Conservation (phyloP, 1,140 invertebrate species). For the Brachionus rotundiformis region DNA sequence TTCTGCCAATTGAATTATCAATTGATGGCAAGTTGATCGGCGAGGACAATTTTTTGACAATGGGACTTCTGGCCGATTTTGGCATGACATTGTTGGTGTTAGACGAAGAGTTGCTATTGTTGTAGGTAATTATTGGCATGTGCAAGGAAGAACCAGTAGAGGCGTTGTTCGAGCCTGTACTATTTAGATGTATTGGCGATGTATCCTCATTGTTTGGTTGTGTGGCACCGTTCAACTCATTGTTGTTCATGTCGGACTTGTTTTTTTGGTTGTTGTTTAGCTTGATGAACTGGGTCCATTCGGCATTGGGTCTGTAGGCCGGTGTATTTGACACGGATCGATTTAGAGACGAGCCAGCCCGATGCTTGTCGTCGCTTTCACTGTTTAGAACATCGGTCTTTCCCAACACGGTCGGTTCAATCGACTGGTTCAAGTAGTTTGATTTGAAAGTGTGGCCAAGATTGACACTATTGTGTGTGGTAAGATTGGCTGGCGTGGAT, state of each 20-base stretch:
- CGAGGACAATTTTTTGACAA: constrained; percentile 33
- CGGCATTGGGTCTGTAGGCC: constrained; percentile 21
- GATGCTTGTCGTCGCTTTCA: constrained; percentile 9
- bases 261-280: background rate
- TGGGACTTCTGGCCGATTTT: constrained; percentile 27
- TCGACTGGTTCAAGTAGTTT: constrained; percentile 22
- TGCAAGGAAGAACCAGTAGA: constrained; percentile 42
- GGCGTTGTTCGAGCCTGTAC: constrained; percentile 15
- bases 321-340: constrained; percentile 21
- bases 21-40: constrained; percentile 50
- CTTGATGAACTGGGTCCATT: constrained; percentile 50
- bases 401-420: background rate
- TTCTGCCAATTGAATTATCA: constrained; percentile 36
- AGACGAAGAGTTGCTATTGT: constrained; percentile 37
- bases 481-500: background rate
- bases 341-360: background rate
- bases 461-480: background rate
- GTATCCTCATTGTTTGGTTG: background rate
- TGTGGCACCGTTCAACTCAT: constrained; percentile 27
- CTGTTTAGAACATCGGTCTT: constrained; percentile 2
- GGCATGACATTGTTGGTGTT: background rate
- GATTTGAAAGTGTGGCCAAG: background rate
- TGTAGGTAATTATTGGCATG: constrained; percentile 30
- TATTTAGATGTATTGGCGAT: constrained; percentile 43
- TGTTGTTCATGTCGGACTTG: constrained; percentile 24